phyloP scores from a whole-genome alignment of 2,113 vertebrate genomes.

The Eretmochelys imbricata region DNA sequence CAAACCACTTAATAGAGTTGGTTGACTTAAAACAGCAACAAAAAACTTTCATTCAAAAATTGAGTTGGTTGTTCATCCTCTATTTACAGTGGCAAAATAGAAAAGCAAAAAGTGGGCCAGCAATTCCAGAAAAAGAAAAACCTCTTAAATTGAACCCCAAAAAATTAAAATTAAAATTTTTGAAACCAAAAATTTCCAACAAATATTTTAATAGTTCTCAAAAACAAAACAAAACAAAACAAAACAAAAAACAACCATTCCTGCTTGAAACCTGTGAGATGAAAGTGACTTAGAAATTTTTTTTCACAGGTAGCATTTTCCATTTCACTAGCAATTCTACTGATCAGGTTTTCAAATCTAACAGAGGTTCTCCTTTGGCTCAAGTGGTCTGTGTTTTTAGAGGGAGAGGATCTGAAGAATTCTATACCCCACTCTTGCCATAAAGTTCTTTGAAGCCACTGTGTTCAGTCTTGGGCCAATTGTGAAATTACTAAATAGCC shows the following conservation, averaged over 20 bases:
- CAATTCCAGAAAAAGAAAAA: not conserved
- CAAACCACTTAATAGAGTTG: not conserved
- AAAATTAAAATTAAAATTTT: not conserved
- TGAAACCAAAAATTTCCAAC: not conserved
- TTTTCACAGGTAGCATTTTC: not conserved
- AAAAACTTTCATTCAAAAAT: not conserved
- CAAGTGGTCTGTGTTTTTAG: conserved; percentile 17
- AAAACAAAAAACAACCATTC: not conserved
- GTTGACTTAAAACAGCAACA: not conserved
- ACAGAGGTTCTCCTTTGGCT: not conserved
- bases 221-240: not conserved
- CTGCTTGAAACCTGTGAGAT: not conserved
- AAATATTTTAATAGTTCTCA: not conserved
- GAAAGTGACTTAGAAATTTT: not conserved
- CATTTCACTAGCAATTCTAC: not conserved
- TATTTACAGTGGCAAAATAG: not conserved
- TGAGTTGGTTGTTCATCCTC: not conserved
- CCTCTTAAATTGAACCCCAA: not conserved
- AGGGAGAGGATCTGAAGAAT: conserved; percentile 25
- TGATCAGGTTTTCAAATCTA: not conserved
- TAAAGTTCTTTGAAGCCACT: not conserved
- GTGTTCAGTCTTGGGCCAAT: not conserved
- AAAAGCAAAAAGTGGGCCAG: not conserved
- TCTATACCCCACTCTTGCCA: not conserved
- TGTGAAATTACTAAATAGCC: not conserved